Evolutionary conservation across 2,888 invertebrate genomes (phyloP).

Genomic region (Mimumesa dahlbomi): DNA sequence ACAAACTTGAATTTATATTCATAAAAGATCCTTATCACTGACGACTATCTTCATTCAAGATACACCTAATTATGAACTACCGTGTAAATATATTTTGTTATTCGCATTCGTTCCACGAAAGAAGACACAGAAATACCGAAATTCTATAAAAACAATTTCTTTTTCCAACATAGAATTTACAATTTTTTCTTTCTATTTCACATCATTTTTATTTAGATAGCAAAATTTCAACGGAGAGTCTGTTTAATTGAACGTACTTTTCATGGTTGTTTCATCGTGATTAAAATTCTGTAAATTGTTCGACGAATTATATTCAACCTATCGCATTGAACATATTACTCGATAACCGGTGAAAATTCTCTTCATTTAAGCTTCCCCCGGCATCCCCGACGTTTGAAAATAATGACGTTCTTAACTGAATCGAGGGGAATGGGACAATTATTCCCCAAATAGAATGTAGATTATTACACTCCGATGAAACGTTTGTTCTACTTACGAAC

Average conservation of each 20-base stretch:
- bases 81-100: no score
- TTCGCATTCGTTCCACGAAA: no score
- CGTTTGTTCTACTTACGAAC: constrained; percentile 12
- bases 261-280: background rate
- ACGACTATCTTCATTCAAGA: background rate
- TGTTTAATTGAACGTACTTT: no score
- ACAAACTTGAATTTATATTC: constrained; percentile 24
- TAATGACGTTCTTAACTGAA: constrained; percentile 4
- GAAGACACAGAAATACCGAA: no score
- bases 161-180: no score
- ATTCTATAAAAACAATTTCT: no score
- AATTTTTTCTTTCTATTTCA: no score
- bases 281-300: background rate
- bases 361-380: constrained; percentile 1
- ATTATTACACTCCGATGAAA: background rate
- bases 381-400: background rate
- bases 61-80: no score
- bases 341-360: constrained; percentile 8
- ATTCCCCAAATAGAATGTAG: constrained; percentile 3
- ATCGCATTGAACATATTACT: background rate
- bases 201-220: no score
- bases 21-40: constrained; percentile 10
- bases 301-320: background rate
- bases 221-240: no score
- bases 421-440: background rate